A percentile compares a stretch with the other conserved stretches of the same genome.
Conservation (phyloP, 2,113 vertebrate species). For the Pionites leucogaster region DNA sequence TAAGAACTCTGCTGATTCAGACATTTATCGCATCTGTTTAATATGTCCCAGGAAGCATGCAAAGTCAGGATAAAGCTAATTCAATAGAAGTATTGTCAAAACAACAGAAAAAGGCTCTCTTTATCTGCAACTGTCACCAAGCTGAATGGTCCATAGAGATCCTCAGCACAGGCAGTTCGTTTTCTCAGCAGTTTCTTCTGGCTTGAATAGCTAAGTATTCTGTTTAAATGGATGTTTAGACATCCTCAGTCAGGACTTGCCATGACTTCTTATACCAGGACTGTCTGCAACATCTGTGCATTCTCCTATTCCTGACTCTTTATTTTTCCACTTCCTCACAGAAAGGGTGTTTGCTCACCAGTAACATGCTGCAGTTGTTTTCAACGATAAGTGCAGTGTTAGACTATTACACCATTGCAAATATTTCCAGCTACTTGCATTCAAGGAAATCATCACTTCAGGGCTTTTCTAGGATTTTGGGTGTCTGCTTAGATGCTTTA, state of each 20-base stretch:
- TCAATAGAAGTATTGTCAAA: constrained; percentile 6
- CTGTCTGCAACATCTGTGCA: neutral
- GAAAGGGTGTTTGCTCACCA: neutral
- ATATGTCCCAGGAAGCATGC: neutral
- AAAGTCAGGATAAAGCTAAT: neutral
- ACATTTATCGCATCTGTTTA: neutral
- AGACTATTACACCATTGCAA: neutral
- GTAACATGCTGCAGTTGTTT: neutral
- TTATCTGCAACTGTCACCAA: neutral
- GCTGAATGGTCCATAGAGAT: neutral
- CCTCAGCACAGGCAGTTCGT: neutral
- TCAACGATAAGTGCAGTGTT: neutral
- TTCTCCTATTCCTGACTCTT: neutral
- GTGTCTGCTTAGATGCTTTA: neutral
- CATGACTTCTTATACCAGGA: neutral
- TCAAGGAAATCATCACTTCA: neutral
- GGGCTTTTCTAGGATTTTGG: neutral
- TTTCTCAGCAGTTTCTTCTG: neutral
- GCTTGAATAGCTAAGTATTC: neutral
- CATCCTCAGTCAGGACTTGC: neutral
- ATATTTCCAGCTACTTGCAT: neutral
- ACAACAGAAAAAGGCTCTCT: neutral
- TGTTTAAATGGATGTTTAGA: neutral
- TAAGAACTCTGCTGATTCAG: neutral
- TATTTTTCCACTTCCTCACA: neutral